Conservation (phyloP, 2,888 invertebrate species). For the Bembecia ichneumoniformis region DNA sequence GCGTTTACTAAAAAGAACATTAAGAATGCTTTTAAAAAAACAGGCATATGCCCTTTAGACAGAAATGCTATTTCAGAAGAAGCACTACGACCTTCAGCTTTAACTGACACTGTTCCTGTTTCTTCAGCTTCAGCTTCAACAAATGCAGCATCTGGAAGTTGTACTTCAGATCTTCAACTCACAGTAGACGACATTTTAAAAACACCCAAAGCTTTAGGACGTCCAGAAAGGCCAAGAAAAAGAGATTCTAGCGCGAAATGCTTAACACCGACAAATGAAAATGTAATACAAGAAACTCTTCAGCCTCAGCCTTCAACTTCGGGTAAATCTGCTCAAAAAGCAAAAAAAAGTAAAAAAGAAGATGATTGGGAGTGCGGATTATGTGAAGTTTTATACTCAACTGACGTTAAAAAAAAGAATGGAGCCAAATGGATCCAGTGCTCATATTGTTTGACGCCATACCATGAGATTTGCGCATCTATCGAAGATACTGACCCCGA, state of each 20-base stretch:
- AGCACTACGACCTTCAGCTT: no score
- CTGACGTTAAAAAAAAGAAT: neutral
- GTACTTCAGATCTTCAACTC: no score
- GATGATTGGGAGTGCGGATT: neutral
- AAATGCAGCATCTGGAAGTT: no score
- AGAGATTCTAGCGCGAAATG: neutral
- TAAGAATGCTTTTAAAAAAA: neutral
- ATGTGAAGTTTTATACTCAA: neutral
- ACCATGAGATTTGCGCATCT: neutral
- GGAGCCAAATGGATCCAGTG: neutral
- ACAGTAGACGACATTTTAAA: no score
- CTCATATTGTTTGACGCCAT: no score
- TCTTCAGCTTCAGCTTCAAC: no score
- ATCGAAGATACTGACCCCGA: neutral
- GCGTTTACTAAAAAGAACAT: neutral
- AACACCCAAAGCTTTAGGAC: no score
- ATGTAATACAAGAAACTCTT: neutral
- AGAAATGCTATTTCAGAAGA: no score
- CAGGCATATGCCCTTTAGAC: neutral
- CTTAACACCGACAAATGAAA: neutral
- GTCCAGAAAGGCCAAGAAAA: neutral
- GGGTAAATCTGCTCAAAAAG: neutral
- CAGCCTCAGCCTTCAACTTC: no score
- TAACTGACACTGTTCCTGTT: no score
- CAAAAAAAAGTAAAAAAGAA: neutral